Evolutionary conservation across 2,888 invertebrate species (phyloP).

Genomic region (Biston betularia): DNA sequence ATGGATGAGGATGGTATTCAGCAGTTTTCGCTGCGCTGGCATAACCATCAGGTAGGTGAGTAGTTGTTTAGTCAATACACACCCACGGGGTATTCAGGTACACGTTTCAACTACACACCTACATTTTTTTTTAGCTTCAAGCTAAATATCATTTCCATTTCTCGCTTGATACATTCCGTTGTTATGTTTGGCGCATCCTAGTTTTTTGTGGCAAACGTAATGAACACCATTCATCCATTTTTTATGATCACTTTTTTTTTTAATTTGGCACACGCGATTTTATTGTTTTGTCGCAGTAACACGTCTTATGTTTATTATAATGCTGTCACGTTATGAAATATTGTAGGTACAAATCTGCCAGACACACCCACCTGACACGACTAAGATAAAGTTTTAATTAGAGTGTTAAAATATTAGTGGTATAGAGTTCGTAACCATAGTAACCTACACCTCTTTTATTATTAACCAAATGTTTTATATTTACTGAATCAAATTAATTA

Average conservation of each 20-base stretch:
- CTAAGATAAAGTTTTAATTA: neutral
- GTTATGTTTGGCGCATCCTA: constrained; percentile 20
- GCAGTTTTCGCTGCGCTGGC: constrained; percentile 95
- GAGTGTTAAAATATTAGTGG: too few relatives aligned
- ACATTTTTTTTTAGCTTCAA: constrained; percentile 51
- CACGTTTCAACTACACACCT: constrained; percentile 42
- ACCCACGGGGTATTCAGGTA: constrained; percentile 64
- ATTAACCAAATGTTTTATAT: neutral
- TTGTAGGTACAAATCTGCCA: constrained; percentile 13
- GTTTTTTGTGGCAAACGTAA: constrained; percentile 24
- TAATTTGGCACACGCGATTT: constrained; percentile 15
- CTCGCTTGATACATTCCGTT: constrained; percentile 37
- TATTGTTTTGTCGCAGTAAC: constrained; percentile 3
- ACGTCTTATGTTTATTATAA: constrained; percentile 6
- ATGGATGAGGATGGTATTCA: constrained; percentile 88
- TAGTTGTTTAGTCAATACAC: constrained; percentile 70
- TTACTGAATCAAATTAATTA: neutral
- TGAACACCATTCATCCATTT: constrained; percentile 18
- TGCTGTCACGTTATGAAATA: neutral
- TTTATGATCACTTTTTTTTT: constrained; percentile 6
- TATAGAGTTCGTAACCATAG: neutral
- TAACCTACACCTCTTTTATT: constrained; percentile 20
- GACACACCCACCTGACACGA: constrained; percentile 24
- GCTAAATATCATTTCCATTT: constrained; percentile 42
- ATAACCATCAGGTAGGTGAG: constrained; percentile 91